Conservation (phyloP, 2,797 vertebrate species). For the Manis javanica region DNA sequence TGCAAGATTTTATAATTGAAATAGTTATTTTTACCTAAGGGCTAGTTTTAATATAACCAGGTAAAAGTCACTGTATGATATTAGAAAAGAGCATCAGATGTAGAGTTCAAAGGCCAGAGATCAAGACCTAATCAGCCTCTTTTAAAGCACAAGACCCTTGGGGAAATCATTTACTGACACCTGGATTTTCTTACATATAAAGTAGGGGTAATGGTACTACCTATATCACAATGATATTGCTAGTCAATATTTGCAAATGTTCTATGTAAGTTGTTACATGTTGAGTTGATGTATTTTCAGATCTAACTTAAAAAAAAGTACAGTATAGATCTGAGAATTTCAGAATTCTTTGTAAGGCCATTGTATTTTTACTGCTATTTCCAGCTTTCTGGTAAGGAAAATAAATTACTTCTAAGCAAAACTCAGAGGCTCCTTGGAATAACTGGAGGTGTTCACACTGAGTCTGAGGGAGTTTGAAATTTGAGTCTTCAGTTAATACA, state of each 20-base stretch:
- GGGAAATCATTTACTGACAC: neutral
- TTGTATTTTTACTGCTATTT: neutral
- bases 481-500: neutral
- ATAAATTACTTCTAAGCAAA: neutral
- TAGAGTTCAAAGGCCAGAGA: neutral
- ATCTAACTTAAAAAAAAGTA: neutral
- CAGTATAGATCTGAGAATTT: neutral
- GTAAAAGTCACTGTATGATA: neutral
- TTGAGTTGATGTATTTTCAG: neutral
- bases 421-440: neutral
- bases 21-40: neutral
- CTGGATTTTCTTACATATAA: neutral
- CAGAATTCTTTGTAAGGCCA: neutral
- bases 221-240: neutral
- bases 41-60: neutral
- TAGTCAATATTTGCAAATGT: neutral
- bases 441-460: neutral
- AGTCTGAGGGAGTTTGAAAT: neutral
- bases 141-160: neutral
- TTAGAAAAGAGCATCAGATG: neutral
- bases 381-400: neutral
- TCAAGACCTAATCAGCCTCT: neutral
- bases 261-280: neutral
- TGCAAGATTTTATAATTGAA: neutral
- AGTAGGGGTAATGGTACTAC: neutral